Base-by-base conservation (phyloP, 92 coral and sea anemone species). In the Isaurus tuberculatus region DNA sequence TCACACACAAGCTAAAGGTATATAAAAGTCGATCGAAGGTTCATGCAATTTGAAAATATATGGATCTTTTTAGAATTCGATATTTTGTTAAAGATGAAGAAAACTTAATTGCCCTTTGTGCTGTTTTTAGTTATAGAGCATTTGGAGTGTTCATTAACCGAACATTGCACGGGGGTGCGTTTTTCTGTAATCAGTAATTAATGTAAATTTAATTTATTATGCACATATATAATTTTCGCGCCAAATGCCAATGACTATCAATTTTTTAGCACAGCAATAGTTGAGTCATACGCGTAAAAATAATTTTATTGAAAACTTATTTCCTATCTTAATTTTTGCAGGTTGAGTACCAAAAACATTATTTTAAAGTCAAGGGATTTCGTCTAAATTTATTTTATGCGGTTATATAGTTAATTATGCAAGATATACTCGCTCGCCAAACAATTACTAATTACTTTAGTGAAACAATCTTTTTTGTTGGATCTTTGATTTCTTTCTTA, bases 31-130 rank as follows among this genome's bases (percentile, higher is more conserved):
- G 31, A 60, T 60, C 66, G 66, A 60, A 60, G 66, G 66, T 60
- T 60, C 31, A 60, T 60, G 66, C 66, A 22, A 60, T 60, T 22
- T 60, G 66, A 60, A 60, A 60, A n/a, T n/a, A 60, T 22, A 60
- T 15, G 9, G 30, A 22, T 22, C 25, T 60, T 44, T 60, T 60
- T 60, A 60, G 66, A 60, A 22, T 60, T 60, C 66, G 30, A 60
- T 60, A 60, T 60, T 60, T 60, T 60, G 66, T 60, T 22, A 60
- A 60, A 60, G 66, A 60, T 23, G 66, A 60, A 60, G 66, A 60
- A 60, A 60, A 60, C 66, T 60, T 10, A 60, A 60, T 60, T 60
- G 26, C 66, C 66, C 66, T 22, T 60, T 60, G 66, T 60, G 32
- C 66, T 60, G 66, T 60, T 60, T 60, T 60, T 31, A 60, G 66